Base-by-base conservation (phyloP, 2,113 vertebrate genomes). In the crab-eating macaque (Macaca fascicularis) region DNA sequence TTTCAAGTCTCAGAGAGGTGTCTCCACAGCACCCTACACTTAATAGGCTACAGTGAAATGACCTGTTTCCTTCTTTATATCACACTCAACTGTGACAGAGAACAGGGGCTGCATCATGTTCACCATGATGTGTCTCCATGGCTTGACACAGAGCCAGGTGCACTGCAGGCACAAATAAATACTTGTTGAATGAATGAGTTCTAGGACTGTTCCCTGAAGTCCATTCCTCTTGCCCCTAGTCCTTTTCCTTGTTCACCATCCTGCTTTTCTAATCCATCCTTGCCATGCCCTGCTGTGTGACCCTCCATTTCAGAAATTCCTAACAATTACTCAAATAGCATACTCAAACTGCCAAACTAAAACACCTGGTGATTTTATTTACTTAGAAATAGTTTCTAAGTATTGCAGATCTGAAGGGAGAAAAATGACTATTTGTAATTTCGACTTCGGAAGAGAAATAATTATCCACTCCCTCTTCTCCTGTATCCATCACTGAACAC, bases 351-450 rank as follows among this genome's bases (percentile, higher is more conserved):
- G 50, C 23, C 69, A 90, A 67, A 72, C 12, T 72, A 25, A 57
- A 97, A 76, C 6, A 61, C 4, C 5, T 78, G 5, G 75, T 50
- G n/a, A 82, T 52, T 94, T 72, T 83, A 89, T 13, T 85, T 52
- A 48, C 45, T 92, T 92, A 52, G 40, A 94, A 87, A 92, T 69
- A 85, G 52, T 74, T 87, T 92, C 38, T 59, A 95, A 55, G 27
- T 12, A 83, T 2, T 55, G 35, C 23, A 93, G 57, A 50, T 50
- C 19, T 76, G 22, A 69, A 20, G 64, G 85, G 45, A 64, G 32
- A 93, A 64, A 40, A 88, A 91, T 0, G 1, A 48, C 43, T 80
- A 45, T 40, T 32, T 92, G 72, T 64, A 94, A 94, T 93, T 85
- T 4, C 69, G 22, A 92, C 27, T 30, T 96, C 9, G 19, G 7